These are phyloP conservation scores for Drosophila guanche DNA, from an alignment of 1,140 invertebrate species.

Conservation along the genomic window DNA sequence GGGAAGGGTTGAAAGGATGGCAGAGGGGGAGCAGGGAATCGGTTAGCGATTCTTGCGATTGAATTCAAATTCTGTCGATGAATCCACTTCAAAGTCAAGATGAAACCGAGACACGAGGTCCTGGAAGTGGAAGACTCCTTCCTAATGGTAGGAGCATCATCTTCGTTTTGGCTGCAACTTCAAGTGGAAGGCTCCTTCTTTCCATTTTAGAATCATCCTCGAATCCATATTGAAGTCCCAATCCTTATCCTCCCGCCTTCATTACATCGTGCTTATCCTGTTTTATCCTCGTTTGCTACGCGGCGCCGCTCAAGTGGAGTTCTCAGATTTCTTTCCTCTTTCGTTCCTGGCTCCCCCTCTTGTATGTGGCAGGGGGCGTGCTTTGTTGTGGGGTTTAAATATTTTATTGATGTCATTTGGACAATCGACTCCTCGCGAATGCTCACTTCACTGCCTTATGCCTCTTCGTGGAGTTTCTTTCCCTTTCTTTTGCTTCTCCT, in stretches of 20 bases:
- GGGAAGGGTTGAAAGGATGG: not conserved
- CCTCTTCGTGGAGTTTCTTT: conserved; percentile 9
- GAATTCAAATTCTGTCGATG: conserved; percentile 67
- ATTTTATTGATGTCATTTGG: conserved; percentile 79
- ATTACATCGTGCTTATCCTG: conserved; percentile 35
- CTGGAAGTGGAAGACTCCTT: not conserved
- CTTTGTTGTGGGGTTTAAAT: conserved; percentile 65
- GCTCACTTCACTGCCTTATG: conserved; percentile 58
- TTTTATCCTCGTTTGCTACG: conserved; percentile 48
- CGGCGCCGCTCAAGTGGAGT: conserved; percentile 38
- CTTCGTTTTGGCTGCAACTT: conserved; percentile 22
- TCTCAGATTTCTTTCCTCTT: not conserved
- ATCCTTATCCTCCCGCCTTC: conserved; percentile 24
- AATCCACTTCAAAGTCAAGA: conserved; percentile 66
- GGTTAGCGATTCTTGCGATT: conserved; percentile 61
- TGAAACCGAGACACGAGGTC: conserved; percentile 60
- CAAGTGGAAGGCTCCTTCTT: conserved; percentile 12
- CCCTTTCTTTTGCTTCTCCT: conserved; percentile 11
- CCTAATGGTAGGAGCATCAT: conserved; percentile 19
- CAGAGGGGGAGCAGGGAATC: conserved; percentile 12
- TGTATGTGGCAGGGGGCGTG: conserved; percentile 22
- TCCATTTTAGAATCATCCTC: too few species aligned
- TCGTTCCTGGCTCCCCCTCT: not conserved
- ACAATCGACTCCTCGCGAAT: conserved; percentile 49
- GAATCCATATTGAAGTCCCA: not conserved